Base-by-base conservation (phyloP, 2,888 invertebrate species). In the Liodrosophila aerea region DNA sequence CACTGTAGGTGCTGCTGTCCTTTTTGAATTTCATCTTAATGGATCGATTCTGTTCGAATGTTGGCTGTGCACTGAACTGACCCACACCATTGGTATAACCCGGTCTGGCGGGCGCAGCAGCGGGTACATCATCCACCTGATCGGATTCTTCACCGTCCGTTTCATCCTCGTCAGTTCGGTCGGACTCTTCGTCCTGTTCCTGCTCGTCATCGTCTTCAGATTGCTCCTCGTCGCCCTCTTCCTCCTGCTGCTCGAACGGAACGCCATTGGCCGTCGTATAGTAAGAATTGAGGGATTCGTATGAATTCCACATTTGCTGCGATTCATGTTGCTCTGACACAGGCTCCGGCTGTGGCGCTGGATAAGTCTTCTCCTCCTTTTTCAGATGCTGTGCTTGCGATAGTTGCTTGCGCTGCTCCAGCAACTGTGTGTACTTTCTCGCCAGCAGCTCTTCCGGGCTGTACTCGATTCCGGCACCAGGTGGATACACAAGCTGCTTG, bases 11-110 rank as follows among this genome's bases (percentile, higher is more conserved):
- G 70, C 78, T 86, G 62, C 89, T 88, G 51, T 87, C 88, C 54
- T 89, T 89, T 57, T 85, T 89, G 40, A 90, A 90, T 62, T 90
- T 90, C 34, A 90, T 90, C 70, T 90, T 90, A 0, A 90, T 88
- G 5, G 89, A 88, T 71, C 90, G 89, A 60, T 88, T 90, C 63
- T 89, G 88, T 39, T 88, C 87, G 8, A 59, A 81, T 5, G 87
- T 82, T 2, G 87, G 83, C 53, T 89, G 87, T 27, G 87, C 87
- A 39, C 84, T 87, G 31, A 89, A 88, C 12, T 88, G 88, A 4
- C 16, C 16, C 3, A 46, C 46, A n/a, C 66, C 74, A 49, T 82
- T 75, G 9, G 64, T 62, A 44, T 72, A 64, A 3, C 31, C 34
- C 16, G 61, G 60, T 13, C 65, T 63, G 0, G 16, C 52, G n/a